Percentiles rank a stretch among this genome's conserved stretches.
These are phyloP conservation scores for Silurus meridionalis DNA, from an alignment of 2,113 vertebrate genomes.

Conservation along the genomic window DNA sequence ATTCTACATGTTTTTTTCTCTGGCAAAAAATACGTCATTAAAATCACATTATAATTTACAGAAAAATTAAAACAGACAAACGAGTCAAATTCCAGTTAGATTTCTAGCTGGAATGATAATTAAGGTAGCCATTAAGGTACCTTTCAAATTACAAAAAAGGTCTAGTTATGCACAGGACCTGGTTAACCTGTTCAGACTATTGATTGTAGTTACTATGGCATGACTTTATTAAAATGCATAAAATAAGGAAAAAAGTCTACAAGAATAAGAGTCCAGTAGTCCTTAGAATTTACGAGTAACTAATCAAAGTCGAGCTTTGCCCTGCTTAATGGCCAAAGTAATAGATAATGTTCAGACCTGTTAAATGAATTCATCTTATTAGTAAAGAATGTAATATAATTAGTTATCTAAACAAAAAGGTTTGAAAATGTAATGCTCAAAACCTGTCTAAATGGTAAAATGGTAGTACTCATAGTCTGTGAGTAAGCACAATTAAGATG, in stretches of 20 bases:
- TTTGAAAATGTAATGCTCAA: neutral
- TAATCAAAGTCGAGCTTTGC: neutral
- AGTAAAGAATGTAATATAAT: slow-evolving; percentile 5
- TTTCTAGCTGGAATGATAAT: too few relatives aligned
- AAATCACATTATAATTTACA: neutral
- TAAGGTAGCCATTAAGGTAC: neutral
- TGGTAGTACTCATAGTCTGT: neutral
- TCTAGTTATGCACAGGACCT: neutral
- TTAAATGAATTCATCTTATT: neutral
- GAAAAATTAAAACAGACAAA: neutral
- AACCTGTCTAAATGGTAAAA: neutral
- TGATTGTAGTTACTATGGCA: neutral
- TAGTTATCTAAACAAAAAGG: neutral
- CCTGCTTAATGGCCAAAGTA: neutral
- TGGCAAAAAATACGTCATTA: neutral
- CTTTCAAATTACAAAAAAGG: neutral
- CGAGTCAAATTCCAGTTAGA: neutral
- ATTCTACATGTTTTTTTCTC: neutral
- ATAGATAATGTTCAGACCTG: neutral
- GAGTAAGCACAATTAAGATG: neutral
- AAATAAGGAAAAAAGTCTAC: neutral
- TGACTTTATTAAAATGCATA: neutral
- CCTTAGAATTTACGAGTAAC: neutral
- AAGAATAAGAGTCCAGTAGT: neutral
- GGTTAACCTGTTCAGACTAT: neutral